Evolutionary conservation across 92 coral and sea anemone genomes (phyloP).

Genomic region (Bergia puertoricense): DNA sequence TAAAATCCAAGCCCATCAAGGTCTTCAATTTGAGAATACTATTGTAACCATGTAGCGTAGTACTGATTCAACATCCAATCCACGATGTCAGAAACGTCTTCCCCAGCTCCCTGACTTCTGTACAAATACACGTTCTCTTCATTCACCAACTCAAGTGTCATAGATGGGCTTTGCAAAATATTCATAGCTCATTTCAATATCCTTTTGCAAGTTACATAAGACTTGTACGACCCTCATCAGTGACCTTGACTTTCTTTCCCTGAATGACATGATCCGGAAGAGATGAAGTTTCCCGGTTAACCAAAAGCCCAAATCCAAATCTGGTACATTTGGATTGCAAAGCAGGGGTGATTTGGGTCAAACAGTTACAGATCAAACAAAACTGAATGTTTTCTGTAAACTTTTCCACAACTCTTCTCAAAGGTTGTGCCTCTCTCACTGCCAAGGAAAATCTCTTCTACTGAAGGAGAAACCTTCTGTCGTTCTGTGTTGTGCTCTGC

Average conservation of each 20-base stretch:
- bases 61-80: slow-evolving; percentile 97
- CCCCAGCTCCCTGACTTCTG: slow-evolving; percentile 87
- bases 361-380: slow-evolving; percentile 94
- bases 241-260: slow-evolving; percentile 77
- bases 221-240: slow-evolving; percentile 90
- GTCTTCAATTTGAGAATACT: slow-evolving; percentile 64
- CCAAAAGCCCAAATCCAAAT: slow-evolving; percentile 95
- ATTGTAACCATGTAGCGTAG: slow-evolving; percentile 75
- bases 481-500: no score
- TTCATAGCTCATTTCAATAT: slow-evolving; percentile 93
- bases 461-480: no score
- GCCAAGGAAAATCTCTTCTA: no score
- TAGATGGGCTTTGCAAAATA: slow-evolving; percentile 91
- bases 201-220: slow-evolving; percentile 90
- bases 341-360: slow-evolving; percentile 97
- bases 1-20: no score
- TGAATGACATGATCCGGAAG: slow-evolving; percentile 88
- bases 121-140: slow-evolving; percentile 91
- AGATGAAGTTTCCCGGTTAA: slow-evolving; percentile 77
- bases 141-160: slow-evolving; percentile 88
- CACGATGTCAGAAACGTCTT: slow-evolving; percentile 89
- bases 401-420: slow-evolving; percentile 87
- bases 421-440: no score
- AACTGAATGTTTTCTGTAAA: slow-evolving; percentile 98
- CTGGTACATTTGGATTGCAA: slow-evolving; percentile 97